phyloP scores from a whole-genome alignment of 2,888 invertebrate genomes.

The Eupithecia subumbrata region DNA sequence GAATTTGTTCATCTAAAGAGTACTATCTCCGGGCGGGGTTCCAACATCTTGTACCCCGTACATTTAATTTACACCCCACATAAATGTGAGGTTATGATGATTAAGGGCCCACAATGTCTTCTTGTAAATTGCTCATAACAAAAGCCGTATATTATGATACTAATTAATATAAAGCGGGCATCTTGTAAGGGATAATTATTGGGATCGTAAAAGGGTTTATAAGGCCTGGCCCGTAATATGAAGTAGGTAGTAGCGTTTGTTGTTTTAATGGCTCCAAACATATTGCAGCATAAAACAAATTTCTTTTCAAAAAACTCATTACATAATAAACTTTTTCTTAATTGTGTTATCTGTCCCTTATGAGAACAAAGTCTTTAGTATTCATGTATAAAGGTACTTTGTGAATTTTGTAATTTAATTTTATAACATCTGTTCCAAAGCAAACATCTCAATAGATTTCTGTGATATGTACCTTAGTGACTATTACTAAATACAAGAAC shows the following conservation, averaged over 20 bases:
- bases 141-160: slow-evolving; percentile 57
- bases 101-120: slow-evolving; percentile 58
- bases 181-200: slow-evolving; percentile 51
- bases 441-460: not conserved
- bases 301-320: not conserved
- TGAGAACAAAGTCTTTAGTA: not conserved
- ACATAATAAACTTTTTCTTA: not conserved
- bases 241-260: slow-evolving; percentile 4
- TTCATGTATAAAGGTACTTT: no score
- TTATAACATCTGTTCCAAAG: not conserved
- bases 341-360: not conserved
- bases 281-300: not conserved
- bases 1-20: slow-evolving; percentile 35
- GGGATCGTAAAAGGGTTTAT: slow-evolving; percentile 43
- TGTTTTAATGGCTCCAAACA: not conserved
- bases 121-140: slow-evolving; percentile 63
- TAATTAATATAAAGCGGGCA: slow-evolving; percentile 58
- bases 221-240: slow-evolving; percentile 22
- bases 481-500: no score
- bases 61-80: slow-evolving; percentile 74
- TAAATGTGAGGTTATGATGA: slow-evolving; percentile 66
- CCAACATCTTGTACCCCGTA: slow-evolving; percentile 74
- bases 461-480: not conserved
- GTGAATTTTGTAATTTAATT: no score
- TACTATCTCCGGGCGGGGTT: slow-evolving; percentile 73